phyloP scores from a whole-genome alignment of 2,888 invertebrate genomes.

The Atrina japonica region DNA sequence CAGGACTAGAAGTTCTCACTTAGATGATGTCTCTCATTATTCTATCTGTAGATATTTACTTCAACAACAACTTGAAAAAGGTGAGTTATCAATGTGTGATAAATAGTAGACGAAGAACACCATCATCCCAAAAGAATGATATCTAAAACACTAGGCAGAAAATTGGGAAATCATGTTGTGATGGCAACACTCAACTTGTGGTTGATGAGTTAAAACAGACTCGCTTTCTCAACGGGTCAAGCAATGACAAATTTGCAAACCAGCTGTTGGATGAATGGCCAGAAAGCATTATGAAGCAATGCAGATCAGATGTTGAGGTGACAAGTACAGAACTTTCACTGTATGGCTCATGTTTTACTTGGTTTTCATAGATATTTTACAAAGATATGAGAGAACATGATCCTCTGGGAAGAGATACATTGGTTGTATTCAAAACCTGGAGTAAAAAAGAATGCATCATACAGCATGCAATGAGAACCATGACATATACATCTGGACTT shows the following conservation, averaged over 20 bases:
- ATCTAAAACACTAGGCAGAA: background rate
- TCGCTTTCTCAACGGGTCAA: slow-evolving; percentile 27
- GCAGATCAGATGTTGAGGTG: background rate
- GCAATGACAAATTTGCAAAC: slow-evolving; percentile 30
- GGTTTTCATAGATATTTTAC: slow-evolving; percentile 30
- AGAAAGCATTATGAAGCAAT: slow-evolving; percentile 10
- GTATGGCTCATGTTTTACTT: slow-evolving; percentile 47
- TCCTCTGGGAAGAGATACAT: slow-evolving; percentile 44
- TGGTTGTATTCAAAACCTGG: slow-evolving; percentile 39
- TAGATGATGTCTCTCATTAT: slow-evolving; percentile 36
- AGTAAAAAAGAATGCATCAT: slow-evolving; percentile 40
- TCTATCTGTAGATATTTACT: slow-evolving; percentile 28
- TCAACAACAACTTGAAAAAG: slow-evolving; percentile 6
- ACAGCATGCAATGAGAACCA: slow-evolving; percentile 40
- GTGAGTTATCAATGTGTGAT: slow-evolving; percentile 32
- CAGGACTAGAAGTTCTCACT: slow-evolving; percentile 39
- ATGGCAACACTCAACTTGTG: slow-evolving; percentile 4
- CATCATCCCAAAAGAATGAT: background rate
- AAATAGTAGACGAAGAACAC: slow-evolving; percentile 34
- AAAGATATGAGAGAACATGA: background rate
- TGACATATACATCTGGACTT: slow-evolving; percentile 40
- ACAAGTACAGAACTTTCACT: slow-evolving; percentile 36
- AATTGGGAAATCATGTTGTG: background rate
- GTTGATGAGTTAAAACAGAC: slow-evolving; percentile 11
- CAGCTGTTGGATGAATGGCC: slow-evolving; percentile 26